These are phyloP conservation scores for Forbesichthys papilliferus DNA, from an alignment of 2,113 vertebrate genomes.

Conservation along the genomic window DNA sequence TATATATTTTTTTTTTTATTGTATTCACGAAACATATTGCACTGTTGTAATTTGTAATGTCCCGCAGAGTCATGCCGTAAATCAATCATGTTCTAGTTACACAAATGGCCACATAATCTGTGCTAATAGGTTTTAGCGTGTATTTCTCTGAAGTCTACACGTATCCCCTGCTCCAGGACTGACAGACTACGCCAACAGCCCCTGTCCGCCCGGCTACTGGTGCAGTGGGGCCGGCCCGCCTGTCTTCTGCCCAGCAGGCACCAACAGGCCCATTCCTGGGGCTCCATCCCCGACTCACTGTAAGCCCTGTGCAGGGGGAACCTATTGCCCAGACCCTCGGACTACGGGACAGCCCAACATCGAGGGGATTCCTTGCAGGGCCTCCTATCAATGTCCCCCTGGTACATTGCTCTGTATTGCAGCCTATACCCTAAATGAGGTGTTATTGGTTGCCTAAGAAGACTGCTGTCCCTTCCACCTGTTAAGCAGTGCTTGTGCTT, in stretches of 20 bases:
- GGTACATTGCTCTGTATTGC: conserved; percentile 63
- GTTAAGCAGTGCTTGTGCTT: conserved; percentile 5
- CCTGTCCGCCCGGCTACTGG: conserved; percentile 87
- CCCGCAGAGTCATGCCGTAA: neutral
- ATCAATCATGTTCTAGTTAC: neutral
- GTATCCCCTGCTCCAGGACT: conserved; percentile 71
- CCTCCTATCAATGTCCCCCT: conserved; percentile 85
- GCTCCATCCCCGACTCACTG: conserved; percentile 80
- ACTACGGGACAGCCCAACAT: conserved; percentile 76
- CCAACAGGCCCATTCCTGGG: conserved; percentile 78
- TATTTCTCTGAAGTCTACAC: neutral
- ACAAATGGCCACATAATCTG: neutral
- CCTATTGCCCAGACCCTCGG: conserved; percentile 81
- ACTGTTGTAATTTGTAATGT: neutral
- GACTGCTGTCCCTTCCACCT: too few species aligned
- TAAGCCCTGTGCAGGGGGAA: conserved; percentile 79
- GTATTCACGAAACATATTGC: neutral
- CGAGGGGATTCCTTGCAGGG: conserved; percentile 79
- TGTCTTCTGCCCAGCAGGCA: conserved; percentile 84
- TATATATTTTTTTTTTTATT: neutral
- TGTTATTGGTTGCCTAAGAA: neutral
- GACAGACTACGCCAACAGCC: conserved; percentile 71
- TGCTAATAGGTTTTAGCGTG: neutral
- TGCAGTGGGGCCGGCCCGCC: conserved; percentile 81
- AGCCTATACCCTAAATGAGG: neutral